These are phyloP conservation scores for Holothuria glaberrima DNA, from an alignment of 35 echinoderm and acorn worm genomes.

Conservation along the genomic window DNA sequence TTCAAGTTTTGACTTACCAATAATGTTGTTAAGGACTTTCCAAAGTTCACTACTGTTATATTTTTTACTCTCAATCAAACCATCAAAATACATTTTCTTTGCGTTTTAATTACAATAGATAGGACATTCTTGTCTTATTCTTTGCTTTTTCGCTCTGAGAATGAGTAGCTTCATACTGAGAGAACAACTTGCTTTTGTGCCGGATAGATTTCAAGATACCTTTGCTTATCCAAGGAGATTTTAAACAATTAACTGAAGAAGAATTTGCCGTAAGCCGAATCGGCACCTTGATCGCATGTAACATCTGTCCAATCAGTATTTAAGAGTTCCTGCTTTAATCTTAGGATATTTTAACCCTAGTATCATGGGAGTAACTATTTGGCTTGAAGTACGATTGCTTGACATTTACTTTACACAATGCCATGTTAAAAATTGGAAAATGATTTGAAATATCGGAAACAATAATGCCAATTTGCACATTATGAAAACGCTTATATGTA, in stretches of 20 bases:
- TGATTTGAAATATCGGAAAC: conserved; percentile 30
- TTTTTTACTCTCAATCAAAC: conserved; percentile 15
- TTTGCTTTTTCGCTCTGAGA: not conserved
- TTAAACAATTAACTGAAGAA: not conserved
- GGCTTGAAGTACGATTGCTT: too few relatives aligned
- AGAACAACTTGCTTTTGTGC: too few relatives aligned
- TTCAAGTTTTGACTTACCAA: conserved; percentile 12
- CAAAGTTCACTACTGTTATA: not conserved
- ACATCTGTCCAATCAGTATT: too few relatives aligned
- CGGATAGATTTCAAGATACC: too few relatives aligned
- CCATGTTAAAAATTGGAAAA: conserved; percentile 30
- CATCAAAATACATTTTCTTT: conserved; percentile 32
- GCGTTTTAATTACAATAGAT: conserved; percentile 10
- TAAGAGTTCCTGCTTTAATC: too few relatives aligned
- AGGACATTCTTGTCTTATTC: not conserved
- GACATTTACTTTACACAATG: conserved; percentile 18
- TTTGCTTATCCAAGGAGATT: too few relatives aligned
- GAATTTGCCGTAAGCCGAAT: not conserved
- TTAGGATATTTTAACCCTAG: conserved; percentile 32
- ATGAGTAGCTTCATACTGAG: not conserved
- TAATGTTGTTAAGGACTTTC: conserved; percentile 10
- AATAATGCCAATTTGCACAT: conserved; percentile 10
- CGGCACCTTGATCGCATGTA: too few relatives aligned
- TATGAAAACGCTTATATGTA: not conserved
- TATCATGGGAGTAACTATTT: conserved; percentile 20